These are phyloP conservation scores for Margarornis squamiger DNA, from an alignment of 2,797 vertebrate genomes.

Conservation along the genomic window DNA sequence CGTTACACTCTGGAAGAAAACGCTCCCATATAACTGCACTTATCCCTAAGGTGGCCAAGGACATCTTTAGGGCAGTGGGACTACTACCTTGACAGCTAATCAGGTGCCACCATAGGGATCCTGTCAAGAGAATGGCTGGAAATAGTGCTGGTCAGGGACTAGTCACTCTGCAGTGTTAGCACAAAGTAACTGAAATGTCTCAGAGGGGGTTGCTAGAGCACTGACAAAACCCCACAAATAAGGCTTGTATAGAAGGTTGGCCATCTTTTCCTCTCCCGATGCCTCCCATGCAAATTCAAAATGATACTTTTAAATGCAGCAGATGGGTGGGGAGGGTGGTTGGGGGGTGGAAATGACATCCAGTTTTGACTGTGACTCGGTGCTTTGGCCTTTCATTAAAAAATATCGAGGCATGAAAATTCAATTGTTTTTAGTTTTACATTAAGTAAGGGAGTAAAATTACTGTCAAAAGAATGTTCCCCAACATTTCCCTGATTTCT, in stretches of 20 bases:
- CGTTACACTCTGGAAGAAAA: not conserved
- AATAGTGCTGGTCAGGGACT: not conserved
- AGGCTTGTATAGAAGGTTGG: not conserved
- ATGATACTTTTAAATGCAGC: not conserved
- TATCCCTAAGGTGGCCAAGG: not conserved
- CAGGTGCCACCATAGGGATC: not conserved
- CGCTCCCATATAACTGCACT: not conserved
- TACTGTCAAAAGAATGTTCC: not conserved
- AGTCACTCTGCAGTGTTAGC: not conserved
- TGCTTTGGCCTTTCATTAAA: not conserved
- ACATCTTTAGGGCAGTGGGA: not conserved
- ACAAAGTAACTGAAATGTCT: not conserved
- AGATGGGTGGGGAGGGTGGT: too few relatives aligned
- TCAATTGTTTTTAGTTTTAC: not conserved
- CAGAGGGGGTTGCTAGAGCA: not conserved
- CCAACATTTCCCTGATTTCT: slow-evolving; percentile 3
- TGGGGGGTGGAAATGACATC: accelerated
- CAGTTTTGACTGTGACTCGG: not conserved
- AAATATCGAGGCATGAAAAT: not conserved
- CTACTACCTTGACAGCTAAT: not conserved
- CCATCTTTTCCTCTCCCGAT: not conserved
- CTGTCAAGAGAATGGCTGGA: not conserved
- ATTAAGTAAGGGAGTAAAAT: not conserved
- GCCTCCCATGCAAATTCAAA: not conserved
- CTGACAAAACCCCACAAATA: not conserved